phyloP scores from a whole-genome alignment of 1,140 invertebrate species.

The Chrysopa pallens region DNA sequence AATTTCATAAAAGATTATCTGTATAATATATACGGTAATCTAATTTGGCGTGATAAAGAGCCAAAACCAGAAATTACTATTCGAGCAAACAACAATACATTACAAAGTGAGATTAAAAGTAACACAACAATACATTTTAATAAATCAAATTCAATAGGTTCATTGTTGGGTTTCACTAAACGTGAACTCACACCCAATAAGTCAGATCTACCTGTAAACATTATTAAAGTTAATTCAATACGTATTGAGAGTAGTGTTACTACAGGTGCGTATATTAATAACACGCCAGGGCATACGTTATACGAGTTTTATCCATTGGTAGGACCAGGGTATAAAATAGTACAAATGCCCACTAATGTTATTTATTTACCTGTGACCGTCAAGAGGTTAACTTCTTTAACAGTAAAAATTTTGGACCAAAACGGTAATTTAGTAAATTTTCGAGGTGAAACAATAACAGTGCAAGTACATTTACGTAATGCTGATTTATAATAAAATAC shows the following conservation, averaged over 20 bases:
- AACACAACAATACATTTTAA: conserved; percentile 8
- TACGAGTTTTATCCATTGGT: conserved; percentile 15
- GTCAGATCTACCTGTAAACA: conserved; percentile 9
- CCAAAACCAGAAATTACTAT: conserved; percentile 2
- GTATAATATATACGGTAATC: not conserved
- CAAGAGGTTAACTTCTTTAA: conserved; percentile 8
- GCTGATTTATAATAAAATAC: not conserved
- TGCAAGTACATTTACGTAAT: conserved; percentile 7
- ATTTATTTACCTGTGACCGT: conserved; percentile 17
- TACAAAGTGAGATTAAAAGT: conserved; percentile 8
- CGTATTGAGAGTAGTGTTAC: conserved; percentile 11
- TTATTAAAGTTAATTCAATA: conserved; percentile 9
- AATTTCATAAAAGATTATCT: conserved; percentile 5
- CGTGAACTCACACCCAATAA: conserved; percentile 4
- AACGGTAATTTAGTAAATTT: conserved; percentile 12
- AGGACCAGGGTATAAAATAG: conserved; percentile 13
- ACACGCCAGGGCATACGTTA: conserved; percentile 11
- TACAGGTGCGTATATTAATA: conserved; percentile 14
- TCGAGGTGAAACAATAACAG: conserved; percentile 10
- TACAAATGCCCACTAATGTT: conserved; percentile 12
- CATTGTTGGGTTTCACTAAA: conserved; percentile 8
- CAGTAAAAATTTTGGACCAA: conserved; percentile 12
- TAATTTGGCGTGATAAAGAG: not conserved
- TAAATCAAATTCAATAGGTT: conserved; percentile 5
- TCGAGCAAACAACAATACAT: conserved; percentile 10